Conservation (phyloP, 2,113 vertebrate genomes). For the Labrus mixtus region DNA sequence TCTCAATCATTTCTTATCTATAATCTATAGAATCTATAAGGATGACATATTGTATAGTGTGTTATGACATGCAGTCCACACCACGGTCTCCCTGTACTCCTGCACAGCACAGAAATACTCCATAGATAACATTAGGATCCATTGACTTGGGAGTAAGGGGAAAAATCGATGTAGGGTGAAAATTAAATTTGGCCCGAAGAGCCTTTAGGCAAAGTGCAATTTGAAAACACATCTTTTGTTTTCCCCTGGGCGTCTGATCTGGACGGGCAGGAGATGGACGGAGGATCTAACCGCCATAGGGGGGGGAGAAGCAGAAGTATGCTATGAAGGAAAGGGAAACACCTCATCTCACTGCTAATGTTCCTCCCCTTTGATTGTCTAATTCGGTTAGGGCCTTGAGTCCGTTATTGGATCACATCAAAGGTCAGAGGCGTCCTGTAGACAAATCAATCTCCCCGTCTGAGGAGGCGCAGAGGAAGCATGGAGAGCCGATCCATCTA, state of each 20-base stretch:
- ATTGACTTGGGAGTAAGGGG: conserved; percentile 86
- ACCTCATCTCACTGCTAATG: conserved; percentile 83
- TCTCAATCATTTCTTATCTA: conserved; percentile 42
- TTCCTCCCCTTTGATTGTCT: conserved; percentile 88
- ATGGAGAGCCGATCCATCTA: conserved; percentile 75
- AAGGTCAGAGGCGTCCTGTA: conserved; percentile 89
- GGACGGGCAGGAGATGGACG: conserved; percentile 64
- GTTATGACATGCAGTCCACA: conserved; percentile 39
- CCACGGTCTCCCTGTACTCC: conserved; percentile 31
- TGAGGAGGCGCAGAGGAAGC: conserved; percentile 86
- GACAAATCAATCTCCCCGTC: conserved; percentile 83
- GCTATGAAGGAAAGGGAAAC: conserved; percentile 58
- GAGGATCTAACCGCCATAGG: conserved; percentile 60
- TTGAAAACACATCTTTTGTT: conserved; percentile 92
- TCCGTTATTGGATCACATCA: conserved; percentile 90
- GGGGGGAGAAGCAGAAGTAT: conserved; percentile 52
- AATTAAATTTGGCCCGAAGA: conserved; percentile 97
- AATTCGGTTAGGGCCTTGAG: conserved; percentile 88
- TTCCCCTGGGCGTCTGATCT: conserved; percentile 87
- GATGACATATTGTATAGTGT: conserved; percentile 40
- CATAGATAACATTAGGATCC: conserved; percentile 88
- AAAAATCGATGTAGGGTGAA: conserved; percentile 96
- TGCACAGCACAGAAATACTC: conserved; percentile 56
- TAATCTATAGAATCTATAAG: too few relatives aligned
- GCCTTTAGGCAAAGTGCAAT: conserved; percentile 97